Conservation (phyloP, 1,140 invertebrate species). For the Orchestia grillus region DNA sequence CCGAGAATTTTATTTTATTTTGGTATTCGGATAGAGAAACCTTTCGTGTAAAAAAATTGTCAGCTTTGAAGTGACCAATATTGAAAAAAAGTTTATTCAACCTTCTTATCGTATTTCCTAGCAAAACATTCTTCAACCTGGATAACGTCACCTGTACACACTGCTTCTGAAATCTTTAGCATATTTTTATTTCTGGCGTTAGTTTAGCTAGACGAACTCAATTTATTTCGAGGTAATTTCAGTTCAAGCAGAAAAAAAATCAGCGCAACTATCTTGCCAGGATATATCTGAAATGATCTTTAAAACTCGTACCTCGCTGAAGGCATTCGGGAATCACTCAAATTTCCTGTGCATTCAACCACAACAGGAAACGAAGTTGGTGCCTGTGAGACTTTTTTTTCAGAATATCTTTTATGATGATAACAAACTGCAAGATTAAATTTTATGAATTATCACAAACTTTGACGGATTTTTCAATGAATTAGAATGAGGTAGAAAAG, state of each 20-base stretch:
- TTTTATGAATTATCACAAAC: not conserved
- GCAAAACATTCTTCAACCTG: not conserved
- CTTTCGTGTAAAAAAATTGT: not conserved
- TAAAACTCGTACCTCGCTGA: not conserved
- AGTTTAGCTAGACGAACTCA: not conserved
- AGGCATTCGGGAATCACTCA: not conserved
- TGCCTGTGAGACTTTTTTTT: not conserved
- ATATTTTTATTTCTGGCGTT: not conserved
- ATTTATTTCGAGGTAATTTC: not conserved
- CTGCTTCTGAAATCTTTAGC: too few species aligned
- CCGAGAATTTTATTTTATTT: not conserved
- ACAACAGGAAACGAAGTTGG: not conserved
- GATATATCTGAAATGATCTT: too few species aligned
- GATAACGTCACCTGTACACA: not conserved
- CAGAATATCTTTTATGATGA: not conserved
- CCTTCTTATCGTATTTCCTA: not conserved
- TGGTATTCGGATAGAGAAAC: not conserved
- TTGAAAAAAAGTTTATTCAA: not conserved
- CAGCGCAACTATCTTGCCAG: not conserved
- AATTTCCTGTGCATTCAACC: not conserved
- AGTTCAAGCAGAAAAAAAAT: not conserved
- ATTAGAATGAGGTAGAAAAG: not conserved
- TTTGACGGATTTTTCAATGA: not conserved
- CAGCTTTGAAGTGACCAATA: not conserved
- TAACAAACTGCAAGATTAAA: not conserved